These are phyloP conservation scores for Atrichornis clamosus DNA, from an alignment of 2,113 vertebrate species.

Conservation along the genomic window DNA sequence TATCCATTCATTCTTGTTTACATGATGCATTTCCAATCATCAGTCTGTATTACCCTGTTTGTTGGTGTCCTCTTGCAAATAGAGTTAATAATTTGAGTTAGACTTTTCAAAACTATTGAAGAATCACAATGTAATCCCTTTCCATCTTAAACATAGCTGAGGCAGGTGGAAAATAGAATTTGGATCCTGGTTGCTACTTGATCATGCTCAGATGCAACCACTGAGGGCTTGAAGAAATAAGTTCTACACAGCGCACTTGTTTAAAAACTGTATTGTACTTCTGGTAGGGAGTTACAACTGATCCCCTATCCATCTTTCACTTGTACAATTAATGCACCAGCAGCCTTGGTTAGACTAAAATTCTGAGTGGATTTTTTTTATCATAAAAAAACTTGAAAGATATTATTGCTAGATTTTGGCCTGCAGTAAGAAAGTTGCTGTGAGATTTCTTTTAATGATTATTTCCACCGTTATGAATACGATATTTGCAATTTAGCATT, in stretches of 20 bases:
- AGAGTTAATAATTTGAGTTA: neutral
- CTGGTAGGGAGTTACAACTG: neutral
- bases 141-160: neutral
- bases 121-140: neutral
- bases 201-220: neutral
- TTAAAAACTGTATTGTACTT: neutral
- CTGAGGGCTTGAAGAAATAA: neutral
- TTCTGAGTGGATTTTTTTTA: neutral
- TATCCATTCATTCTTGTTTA: neutral
- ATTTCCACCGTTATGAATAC: neutral
- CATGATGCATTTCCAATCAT: neutral
- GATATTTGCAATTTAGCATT: neutral
- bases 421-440: neutral
- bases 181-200: neutral
- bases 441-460: neutral
- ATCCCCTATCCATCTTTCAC: neutral
- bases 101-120: neutral
- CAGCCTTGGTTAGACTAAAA: neutral
- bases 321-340: neutral
- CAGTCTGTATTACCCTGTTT: neutral
- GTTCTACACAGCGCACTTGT: neutral
- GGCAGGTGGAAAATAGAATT: neutral
- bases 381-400: neutral
- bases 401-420: neutral
- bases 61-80: neutral